Conservation (phyloP, 35 echinoderm and acorn worm species). For the Anneissia japonica region DNA sequence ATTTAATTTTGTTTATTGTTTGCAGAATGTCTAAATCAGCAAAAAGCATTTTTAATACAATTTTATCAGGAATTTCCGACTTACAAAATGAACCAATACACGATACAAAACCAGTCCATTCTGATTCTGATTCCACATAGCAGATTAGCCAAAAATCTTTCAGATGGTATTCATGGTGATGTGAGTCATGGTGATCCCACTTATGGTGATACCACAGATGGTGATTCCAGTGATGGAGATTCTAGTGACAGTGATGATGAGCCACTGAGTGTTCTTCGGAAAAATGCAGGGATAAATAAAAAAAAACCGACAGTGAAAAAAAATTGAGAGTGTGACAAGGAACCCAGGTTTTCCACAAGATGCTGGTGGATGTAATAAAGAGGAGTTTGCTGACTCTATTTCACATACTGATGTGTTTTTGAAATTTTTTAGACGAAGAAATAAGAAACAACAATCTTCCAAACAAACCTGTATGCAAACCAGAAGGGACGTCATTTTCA, state of each 20-base stretch:
- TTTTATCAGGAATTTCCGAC: no score
- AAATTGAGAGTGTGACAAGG: slow-evolving; percentile 18
- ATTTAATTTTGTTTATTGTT: no score
- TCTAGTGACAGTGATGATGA: slow-evolving; percentile 23
- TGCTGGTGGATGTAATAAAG: slow-evolving; percentile 23
- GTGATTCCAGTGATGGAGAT: neutral
- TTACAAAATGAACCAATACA: no score
- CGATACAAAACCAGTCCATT: no score
- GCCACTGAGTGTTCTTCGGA: slow-evolving; percentile 26
- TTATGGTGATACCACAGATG: no score
- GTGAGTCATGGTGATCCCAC: no score
- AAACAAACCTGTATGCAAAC: slow-evolving; percentile 19
- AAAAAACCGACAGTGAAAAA: slow-evolving; percentile 39
- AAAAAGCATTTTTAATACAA: no score
- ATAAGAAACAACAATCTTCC: neutral
- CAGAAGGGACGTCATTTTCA: neutral
- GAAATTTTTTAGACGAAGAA: slow-evolving; percentile 31
- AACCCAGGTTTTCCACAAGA: slow-evolving; percentile 2
- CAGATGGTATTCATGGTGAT: no score
- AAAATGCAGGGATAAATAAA: neutral
- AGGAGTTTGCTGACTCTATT: slow-evolving; percentile 24
- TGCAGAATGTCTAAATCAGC: no score
- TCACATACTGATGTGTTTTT: slow-evolving; percentile 23
- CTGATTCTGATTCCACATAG: no score
- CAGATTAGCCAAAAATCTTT: no score